Conservation (phyloP, 1,140 invertebrate genomes). For the Drosophila quadrilineata region DNA sequence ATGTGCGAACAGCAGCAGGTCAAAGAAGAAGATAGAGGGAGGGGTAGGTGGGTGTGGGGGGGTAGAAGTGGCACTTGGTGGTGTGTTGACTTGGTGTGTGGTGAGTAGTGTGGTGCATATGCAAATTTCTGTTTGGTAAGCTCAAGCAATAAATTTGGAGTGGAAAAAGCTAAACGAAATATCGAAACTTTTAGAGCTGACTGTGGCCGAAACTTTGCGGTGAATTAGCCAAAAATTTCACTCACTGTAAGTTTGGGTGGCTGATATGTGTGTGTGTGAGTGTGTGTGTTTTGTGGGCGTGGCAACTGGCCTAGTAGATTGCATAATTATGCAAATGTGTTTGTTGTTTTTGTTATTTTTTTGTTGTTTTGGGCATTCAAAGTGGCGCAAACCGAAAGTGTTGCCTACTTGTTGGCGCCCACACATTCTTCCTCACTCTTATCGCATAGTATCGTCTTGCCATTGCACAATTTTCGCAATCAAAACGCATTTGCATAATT, state of each 20-base stretch:
- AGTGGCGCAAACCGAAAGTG: conserved; percentile 64
- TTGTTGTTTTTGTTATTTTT: no score
- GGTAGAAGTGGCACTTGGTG: conserved; percentile 20
- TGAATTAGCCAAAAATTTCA: conserved; percentile 66
- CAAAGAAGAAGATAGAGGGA: no score
- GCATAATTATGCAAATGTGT: conserved; percentile 76
- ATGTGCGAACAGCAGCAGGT: no score
- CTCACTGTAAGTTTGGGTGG: background rate
- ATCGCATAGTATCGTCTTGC: background rate
- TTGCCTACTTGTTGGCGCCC: conserved; percentile 65
- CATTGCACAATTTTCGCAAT: conserved; percentile 62
- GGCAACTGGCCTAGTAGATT: conserved; percentile 54
- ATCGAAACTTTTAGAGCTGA: conserved; percentile 49
- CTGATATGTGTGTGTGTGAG: background rate
- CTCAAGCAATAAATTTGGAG: conserved; percentile 41
- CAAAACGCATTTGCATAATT: conserved; percentile 76
- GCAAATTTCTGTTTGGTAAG: conserved; percentile 28
- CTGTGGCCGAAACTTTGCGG: conserved; percentile 47
- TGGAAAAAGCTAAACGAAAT: conserved; percentile 42
- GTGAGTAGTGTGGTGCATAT: conserved; percentile 16
- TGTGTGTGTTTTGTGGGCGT: conserved; percentile 33
- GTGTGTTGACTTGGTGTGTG: background rate
- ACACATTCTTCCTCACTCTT: background rate
- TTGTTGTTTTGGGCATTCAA: conserved; percentile 60
- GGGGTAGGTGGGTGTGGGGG: background rate